Base-by-base conservation (phyloP, 2,888 invertebrate genomes). In the Brachylomia viminalis region DNA sequence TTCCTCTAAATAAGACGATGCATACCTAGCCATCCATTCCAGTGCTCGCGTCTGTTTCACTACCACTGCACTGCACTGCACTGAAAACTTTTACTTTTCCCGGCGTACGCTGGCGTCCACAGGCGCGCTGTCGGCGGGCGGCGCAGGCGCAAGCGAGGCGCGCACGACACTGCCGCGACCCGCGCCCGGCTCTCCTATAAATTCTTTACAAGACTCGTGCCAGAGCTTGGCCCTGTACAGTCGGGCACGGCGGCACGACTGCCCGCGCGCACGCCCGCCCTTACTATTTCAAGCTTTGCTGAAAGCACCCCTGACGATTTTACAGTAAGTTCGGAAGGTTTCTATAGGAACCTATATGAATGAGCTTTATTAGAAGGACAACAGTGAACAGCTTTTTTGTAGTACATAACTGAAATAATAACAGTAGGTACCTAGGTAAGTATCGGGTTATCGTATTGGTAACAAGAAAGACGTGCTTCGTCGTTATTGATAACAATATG, bases 191-290 rank as follows among this genome's bases (percentile, higher is more conserved):
- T 94, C 95, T 94, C 94, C 94, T 95, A 95, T 94, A 95, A 94
- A 95, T 95, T 95, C 95, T 95, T 94, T 94, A 94, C 93, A 93
- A 94, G 93, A 93, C 95, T 95, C 95, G 95, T 95, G 95, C 94
- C 94, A 89, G 91, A 90, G 92, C 93, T 92, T 89, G 94, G 94
- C 94, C 94, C 95, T 94, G 95, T 95, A 96, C 95, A 93, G 84
- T 94, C 95, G 92, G 83, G 92, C 86, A 86, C 92, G 88, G 89
- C 87, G 86, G 75, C 77, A 69, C 72, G 79, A 75, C 84, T 5
- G 75, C 77, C 71, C 76, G 81, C 77, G 67, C 69, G 47, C 78
- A 61, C 17, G 65, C 67, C 64, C 88, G 93, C 94, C 94, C 94
- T 94, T 93, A 38, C n/a, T 64, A 75, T 79, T 68, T 52, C 65